phyloP scores from a whole-genome alignment of 2,797 vertebrate genomes.

The Xenopus petersii region DNA sequence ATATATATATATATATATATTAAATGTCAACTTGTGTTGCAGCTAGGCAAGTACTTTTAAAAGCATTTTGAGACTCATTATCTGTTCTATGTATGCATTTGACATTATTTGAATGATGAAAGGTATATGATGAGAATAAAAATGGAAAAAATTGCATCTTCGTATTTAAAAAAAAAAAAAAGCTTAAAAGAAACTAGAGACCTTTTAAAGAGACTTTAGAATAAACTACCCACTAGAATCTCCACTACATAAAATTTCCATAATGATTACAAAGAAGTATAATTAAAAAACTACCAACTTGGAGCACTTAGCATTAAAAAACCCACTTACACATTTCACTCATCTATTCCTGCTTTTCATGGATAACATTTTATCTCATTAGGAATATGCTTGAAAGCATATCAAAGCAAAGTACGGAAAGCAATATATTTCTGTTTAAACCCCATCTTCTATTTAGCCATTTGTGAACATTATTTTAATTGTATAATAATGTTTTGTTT shows the following conservation, averaged over 20 bases:
- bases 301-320: slow-evolving; percentile 37
- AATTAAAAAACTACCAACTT: slow-evolving; percentile 28
- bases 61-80: slow-evolving; percentile 5
- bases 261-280: slow-evolving; percentile 22
- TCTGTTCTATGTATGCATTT: background rate
- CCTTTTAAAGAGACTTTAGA: slow-evolving; percentile 18
- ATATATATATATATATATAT: background rate
- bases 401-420: background rate
- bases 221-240: slow-evolving; percentile 30
- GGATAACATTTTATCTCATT: slow-evolving; percentile 35
- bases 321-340: slow-evolving; percentile 26
- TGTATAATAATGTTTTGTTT: no score
- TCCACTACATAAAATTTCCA: slow-evolving; percentile 19
- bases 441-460: no score
- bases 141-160: slow-evolving; percentile 1
- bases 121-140: slow-evolving; percentile 4
- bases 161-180: background rate
- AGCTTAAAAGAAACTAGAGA: background rate
- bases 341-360: slow-evolving; percentile 30
- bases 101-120: slow-evolving; percentile 8
- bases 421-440: background rate
- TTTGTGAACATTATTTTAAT: no score
- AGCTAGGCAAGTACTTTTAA: background rate
- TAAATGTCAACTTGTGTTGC: background rate
- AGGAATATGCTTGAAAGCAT: background rate